Base-by-base conservation (phyloP, 2,888 invertebrate genomes). In the Isotomurus palustris region DNA sequence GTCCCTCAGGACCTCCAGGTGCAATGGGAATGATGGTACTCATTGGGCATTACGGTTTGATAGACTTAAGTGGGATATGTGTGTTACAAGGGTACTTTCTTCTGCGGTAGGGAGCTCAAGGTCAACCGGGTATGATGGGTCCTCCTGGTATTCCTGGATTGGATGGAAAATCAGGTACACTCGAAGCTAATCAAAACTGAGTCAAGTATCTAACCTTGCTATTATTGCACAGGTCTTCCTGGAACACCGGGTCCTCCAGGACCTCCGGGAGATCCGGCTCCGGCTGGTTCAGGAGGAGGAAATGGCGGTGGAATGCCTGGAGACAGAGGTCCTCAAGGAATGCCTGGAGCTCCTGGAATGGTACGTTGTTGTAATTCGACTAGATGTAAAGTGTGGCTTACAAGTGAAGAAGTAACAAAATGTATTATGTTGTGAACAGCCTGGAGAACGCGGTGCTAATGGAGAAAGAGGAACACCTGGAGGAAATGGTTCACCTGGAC, bases 401-500 rank as follows among this genome's bases (percentile, higher is more conserved):
- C n/a, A n/a, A n/a, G n/a, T n/a, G n/a, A n/a, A n/a, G n/a, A n/a
- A n/a, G n/a, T n/a, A n/a, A n/a, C n/a, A n/a, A n/a, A n/a, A n/a
- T n/a, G n/a, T n/a, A n/a, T n/a, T n/a, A n/a, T n/a, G n/a, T n/a
- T n/a, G n/a, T n/a, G n/a, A n/a, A n/a, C 29, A 68, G 66, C 66
- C 69, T 35, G 69, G 69, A 47, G 69, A 69, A 59, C 51, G 69
- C 36, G 69, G 69, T n/a, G 58, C 76, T 74, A 61, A 78, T 72
- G 67, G 75, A 75, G 71, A 80, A 75, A 21, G 79, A 75, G 63
- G 75, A 72, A 77, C 78, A 76, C 47, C 77, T 74, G 32, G 77
- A 73, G 61, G 78, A 72, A 72, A 77, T 74, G 27, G 78, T 74
- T 63, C 79, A 21, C 56, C 56, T 12, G 60, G 62, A 35, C 60